Base-by-base conservation (phyloP, 2,113 vertebrate species). In the Pipa parva region DNA sequence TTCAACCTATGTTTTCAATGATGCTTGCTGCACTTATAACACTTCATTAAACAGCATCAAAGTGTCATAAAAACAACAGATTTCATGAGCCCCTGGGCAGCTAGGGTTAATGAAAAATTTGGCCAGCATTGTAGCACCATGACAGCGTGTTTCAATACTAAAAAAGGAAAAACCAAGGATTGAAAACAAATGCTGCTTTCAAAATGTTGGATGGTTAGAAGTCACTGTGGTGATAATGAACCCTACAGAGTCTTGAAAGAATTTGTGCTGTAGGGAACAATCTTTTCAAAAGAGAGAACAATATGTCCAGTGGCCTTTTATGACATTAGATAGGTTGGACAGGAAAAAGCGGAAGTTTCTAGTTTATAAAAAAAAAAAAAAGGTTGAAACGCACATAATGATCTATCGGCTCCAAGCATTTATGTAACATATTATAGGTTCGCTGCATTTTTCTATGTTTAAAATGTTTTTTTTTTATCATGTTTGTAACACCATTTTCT, bases 181-280 rank as follows among this genome's bases (percentile, higher is more conserved):
- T 8, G 59, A 54, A 49, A 63, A 67, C 61, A 66, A 65, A 50
- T 73, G 55, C 13, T 64, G 20, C 59, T 73, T 71, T 31, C 12
- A 0, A 55, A 0, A 58, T 60, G 24, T 45, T 71, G 62, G 39
- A 70, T 26, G 57, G 66, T 61, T 61, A 70, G 66, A 70, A 70
- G 48, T 58, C 49, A 70, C 66, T 70, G 66, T 60, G 66, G 66
- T 58, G 66, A 70, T 70, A 70, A 70, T 61, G 48, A 70, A 61
- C 57, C 58, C 66, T 45, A 61, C 36, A 45, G 66, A 60, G 48
- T 54, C 61, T 49, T 61, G 66, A 70, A 70, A 70, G 58, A 56
- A 70, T 61, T 61, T 70, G 45, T 70, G 60, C 66, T 70, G 66
- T 70, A 61, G 58, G 58, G 58, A 61, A n/a, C 46, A 70, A 61